Evolutionary conservation across 2,113 vertebrate species (phyloP).

Genomic region (Anser cygnoides): DNA sequence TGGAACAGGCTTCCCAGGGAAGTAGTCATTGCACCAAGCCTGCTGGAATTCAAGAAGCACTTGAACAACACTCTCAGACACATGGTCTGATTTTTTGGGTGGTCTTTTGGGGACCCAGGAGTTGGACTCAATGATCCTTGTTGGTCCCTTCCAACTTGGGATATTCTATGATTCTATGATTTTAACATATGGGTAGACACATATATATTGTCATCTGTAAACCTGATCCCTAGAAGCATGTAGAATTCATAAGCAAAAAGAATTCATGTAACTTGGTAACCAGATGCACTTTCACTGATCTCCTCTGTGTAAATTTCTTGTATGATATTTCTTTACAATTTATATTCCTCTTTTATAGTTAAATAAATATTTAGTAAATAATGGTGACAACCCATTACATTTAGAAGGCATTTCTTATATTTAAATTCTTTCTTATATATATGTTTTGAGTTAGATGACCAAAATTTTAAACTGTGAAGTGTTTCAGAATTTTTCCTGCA

Average conservation of each 20-base stretch:
- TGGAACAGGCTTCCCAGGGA: no score
- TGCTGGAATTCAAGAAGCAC: no score
- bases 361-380: not conserved
- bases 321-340: not conserved
- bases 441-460: not conserved
- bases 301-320: not conserved
- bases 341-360: not conserved
- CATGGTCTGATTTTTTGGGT: no score
- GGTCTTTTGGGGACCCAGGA: no score
- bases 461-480: not conserved
- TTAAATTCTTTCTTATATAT: not conserved
- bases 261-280: not conserved
- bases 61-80: no score
- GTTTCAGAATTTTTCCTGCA: not conserved
- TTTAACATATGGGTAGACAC: not conserved
- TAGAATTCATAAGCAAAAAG: not conserved
- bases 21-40: no score
- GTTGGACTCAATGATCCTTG: no score
- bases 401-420: not conserved
- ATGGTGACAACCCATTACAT: not conserved
- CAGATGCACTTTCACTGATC: not conserved
- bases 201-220: not conserved
- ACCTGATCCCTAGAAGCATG: not conserved
- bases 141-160: no score
- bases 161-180: not conserved